Evolutionary conservation across 2,888 invertebrate species (phyloP).

Genomic region (Callyntrura guangdongensis): DNA sequence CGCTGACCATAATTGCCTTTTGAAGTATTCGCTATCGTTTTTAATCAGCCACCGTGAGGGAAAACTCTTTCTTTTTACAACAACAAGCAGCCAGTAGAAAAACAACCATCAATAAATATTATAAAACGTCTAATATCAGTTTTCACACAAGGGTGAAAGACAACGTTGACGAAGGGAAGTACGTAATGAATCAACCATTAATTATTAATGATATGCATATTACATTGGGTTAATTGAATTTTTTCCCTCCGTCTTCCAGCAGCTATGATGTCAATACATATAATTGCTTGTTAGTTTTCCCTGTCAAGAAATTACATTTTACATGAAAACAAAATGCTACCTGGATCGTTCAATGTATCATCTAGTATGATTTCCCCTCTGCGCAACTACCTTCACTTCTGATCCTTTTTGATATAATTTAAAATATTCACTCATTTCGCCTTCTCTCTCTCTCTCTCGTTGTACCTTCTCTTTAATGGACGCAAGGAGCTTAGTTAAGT

Average conservation of each 20-base stretch:
- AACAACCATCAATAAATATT: constrained; percentile 5
- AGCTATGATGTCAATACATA: constrained; percentile 29
- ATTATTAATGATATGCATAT: neutral
- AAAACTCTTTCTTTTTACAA: constrained; percentile 20
- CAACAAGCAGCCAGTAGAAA: neutral
- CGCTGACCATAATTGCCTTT: constrained; percentile 71
- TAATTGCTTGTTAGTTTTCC: constrained; percentile 66
- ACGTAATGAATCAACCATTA: neutral
- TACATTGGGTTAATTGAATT: constrained; percentile 56
- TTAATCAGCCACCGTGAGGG: neutral
- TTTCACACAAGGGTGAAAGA: constrained; percentile 5
- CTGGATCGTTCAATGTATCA: neutral
- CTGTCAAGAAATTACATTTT: constrained; percentile 54
- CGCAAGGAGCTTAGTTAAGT: constrained; percentile 21
- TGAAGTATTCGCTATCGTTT: constrained; percentile 2
- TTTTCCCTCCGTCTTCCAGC: constrained; percentile 31
- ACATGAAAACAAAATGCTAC: constrained; percentile 32
- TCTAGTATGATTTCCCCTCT: neutral
- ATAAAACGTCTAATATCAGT: constrained; percentile 50
- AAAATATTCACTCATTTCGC: constrained; percentile 8
- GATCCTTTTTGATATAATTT: constrained; percentile 19
- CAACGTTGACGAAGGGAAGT: neutral
- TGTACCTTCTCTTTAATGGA: neutral
- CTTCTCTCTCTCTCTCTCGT: too few relatives aligned
- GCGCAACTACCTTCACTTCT: constrained; percentile 8